Evolutionary conservation across 2,797 vertebrate genomes (phyloP).

Genomic region (Urocyon cinereoargenteus): DNA sequence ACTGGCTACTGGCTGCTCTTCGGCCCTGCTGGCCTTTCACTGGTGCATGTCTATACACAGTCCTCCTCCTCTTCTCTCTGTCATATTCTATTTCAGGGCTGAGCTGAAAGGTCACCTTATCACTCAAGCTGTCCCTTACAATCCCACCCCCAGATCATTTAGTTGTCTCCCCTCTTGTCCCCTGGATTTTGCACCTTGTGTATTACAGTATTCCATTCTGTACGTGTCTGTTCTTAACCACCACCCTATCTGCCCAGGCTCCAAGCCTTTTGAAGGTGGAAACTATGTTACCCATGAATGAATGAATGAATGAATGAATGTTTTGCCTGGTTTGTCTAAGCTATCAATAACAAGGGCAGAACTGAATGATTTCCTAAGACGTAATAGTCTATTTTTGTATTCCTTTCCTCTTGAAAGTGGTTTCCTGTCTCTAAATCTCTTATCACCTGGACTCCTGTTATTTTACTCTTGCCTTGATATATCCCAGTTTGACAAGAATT

Average conservation of each 20-base stretch:
- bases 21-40: not conserved
- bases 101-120: not conserved
- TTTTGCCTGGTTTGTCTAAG: not conserved
- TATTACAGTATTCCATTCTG: not conserved
- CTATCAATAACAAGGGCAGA: not conserved
- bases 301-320: not conserved
- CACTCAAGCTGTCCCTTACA: not conserved
- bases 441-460: not conserved
- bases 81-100: not conserved
- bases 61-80: not conserved
- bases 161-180: not conserved
- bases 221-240: not conserved
- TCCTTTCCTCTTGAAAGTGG: slow-evolving; percentile 27
- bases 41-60: not conserved
- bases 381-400: not conserved
- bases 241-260: not conserved
- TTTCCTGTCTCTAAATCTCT: slow-evolving; percentile 19
- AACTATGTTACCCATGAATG: not conserved
- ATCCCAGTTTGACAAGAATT: not conserved
- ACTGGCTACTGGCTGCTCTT: not conserved
- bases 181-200: not conserved
- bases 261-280: not conserved
- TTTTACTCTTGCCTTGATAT: not conserved
- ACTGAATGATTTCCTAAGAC: slow-evolving; percentile 27
- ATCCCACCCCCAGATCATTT: not conserved